phyloP scores from a whole-genome alignment of 2,113 vertebrate species.

The Fukomys damarensis region DNA sequence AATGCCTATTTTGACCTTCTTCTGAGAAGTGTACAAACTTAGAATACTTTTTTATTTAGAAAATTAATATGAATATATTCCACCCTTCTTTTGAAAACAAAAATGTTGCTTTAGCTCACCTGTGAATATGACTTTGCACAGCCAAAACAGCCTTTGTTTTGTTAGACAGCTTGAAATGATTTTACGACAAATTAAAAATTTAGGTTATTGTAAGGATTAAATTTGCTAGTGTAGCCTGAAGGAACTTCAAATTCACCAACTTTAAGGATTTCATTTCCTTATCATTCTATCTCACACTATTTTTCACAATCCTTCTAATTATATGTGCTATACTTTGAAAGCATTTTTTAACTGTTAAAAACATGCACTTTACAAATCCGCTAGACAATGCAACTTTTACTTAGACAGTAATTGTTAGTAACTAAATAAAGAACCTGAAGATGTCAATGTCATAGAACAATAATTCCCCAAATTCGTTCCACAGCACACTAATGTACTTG shows the following conservation, averaged over 20 bases:
- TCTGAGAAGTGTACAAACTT: neutral
- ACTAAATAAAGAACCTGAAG: neutral
- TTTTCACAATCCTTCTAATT: constrained; percentile 72
- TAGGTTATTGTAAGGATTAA: constrained; percentile 80
- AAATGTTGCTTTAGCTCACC: constrained; percentile 66
- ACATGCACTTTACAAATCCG: neutral
- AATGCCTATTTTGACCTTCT: constrained; percentile 56
- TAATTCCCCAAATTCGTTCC: neutral
- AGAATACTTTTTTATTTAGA: constrained; percentile 31
- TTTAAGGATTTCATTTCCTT: constrained; percentile 60
- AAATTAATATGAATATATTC: constrained; percentile 53
- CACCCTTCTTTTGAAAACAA: constrained; percentile 58
- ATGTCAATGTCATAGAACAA: neutral
- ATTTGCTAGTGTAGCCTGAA: constrained; percentile 67
- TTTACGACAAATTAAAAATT: constrained; percentile 83
- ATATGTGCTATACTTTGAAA: constrained; percentile 38
- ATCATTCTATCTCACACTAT: constrained; percentile 57
- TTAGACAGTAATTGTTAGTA: neutral
- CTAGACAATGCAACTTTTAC: neutral
- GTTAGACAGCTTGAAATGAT: constrained; percentile 70
- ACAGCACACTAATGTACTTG: neutral
- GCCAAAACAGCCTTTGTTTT: constrained; percentile 75
- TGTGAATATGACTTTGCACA: constrained; percentile 56
- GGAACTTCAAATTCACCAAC: constrained; percentile 73
- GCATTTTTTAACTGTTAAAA: constrained; percentile 52